Base-by-base conservation (phyloP, 53 echinoderm and acorn worm genomes). In the Astropecten irregularis region DNA sequence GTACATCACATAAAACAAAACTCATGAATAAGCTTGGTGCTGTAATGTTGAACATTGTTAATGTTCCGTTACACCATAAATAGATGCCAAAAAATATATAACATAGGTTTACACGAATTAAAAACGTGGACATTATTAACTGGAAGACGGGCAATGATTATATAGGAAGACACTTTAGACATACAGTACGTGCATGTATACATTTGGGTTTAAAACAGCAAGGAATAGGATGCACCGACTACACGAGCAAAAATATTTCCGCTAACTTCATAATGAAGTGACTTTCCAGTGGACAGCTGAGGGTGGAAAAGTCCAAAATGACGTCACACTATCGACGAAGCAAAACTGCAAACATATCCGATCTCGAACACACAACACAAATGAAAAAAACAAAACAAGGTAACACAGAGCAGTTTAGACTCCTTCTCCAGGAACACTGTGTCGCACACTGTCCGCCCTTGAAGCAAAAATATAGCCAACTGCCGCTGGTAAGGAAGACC, bases 41-140 rank as follows among this genome's bases (percentile, higher is more conserved):
- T 11, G 42, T 42, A 6, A 42, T 42, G 42, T 42, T 42, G 6
- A 42, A 42, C 11, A 42, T 8, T 42, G 6, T 8, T 66, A 66
- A 79, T n/a, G 50, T 74, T 79, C 79, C 79, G 61, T 79, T 79
- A 79, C 62, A 79, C 62, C 79, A 79, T 79, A 79, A 79, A 79
- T 79, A 79, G 79, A 79, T 79, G 79, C 79, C 46, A 60, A 79
- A 79, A 76, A 79, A 61, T 77, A 79, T 79, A 79, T 79, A 79
- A 79, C 62, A 79, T 79, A 60, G 20, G 42, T 11, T 42, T 6
- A 42, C 42, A 11, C 42, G 6, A 11, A 42, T 42, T 37, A 61
- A 47, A 55, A 79, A 76, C 58, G 55, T 9, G 55, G n/a, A 38
- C 3, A 25, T 40, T n/a, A n/a, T n/a, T n/a, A 71, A 14, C 19